Percentiles rank a stretch among this genome's conserved stretches.
phyloP scores from a whole-genome alignment of 1,140 invertebrate genomes.

The Aphidius ervi region DNA sequence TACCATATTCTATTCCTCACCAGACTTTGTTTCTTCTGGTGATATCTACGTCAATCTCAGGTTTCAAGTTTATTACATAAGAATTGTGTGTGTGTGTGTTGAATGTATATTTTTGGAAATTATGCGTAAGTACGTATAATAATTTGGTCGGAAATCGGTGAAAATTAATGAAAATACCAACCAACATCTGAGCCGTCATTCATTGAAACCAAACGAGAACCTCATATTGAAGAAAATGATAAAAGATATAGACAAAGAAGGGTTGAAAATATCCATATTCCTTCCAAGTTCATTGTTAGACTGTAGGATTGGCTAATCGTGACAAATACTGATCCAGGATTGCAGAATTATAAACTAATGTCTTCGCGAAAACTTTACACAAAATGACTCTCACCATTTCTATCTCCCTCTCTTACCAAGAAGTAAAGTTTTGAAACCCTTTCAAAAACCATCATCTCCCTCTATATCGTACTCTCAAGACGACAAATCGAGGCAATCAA shows the following conservation, averaged over 20 bases:
- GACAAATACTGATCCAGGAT: conserved; percentile 54
- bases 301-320: conserved; percentile 47
- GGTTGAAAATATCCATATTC: conserved; percentile 14
- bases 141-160: conserved; percentile 40
- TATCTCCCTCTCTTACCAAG: background rate
- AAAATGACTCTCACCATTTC: conserved; percentile 4
- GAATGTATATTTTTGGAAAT: conserved; percentile 33
- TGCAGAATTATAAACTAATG: conserved; percentile 54
- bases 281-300: conserved; percentile 7
- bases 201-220: too few species aligned
- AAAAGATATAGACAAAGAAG: conserved; percentile 10
- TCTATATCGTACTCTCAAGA: background rate
- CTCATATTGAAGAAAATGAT: too few species aligned
- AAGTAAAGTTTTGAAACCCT: background rate
- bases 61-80: conserved; percentile 17
- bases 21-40: background rate
- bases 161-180: conserved; percentile 50
- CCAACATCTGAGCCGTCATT: conserved; percentile 15
- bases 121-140: conserved; percentile 47
- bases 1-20: background rate
- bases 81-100: conserved; percentile 28
- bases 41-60: conserved; percentile 32
- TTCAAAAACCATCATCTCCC: conserved; percentile 3
- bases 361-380: conserved; percentile 22
- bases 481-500: too few species aligned